Conservation (phyloP, 2,797 vertebrate genomes). For the Lagorchestes hirsutus region DNA sequence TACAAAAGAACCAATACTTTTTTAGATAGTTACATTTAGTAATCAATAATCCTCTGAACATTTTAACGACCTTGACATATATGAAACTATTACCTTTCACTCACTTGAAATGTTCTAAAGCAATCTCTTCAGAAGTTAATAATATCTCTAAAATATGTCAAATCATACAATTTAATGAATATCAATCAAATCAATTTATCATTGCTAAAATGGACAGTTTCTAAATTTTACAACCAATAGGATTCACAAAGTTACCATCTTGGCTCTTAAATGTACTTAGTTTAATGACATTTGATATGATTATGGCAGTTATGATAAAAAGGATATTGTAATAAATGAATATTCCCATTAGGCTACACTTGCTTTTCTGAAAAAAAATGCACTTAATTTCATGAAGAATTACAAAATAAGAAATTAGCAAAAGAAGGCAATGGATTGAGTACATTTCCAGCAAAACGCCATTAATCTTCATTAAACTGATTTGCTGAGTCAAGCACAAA, state of each 20-base stretch:
- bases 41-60: conserved; percentile 41
- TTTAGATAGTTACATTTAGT: conserved; percentile 37
- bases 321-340: conserved; percentile 66
- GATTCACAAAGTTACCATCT: conserved; percentile 65
- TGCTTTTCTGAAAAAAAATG: conserved; percentile 16
- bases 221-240: conserved; percentile 56
- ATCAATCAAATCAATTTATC: conserved; percentile 78
- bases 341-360: conserved; percentile 38
- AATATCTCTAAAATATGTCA: conserved; percentile 74
- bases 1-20: conserved; percentile 35
- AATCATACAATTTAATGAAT: conserved; percentile 74
- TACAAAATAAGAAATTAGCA: conserved; percentile 72
- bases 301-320: conserved; percentile 8
- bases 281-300: conserved; percentile 15
- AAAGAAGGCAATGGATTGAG: conserved; percentile 63
- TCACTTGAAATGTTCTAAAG: conserved; percentile 69
- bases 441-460: conserved; percentile 74
- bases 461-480: conserved; percentile 83
- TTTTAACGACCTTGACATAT: conserved; percentile 61
- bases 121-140: conserved; percentile 71
- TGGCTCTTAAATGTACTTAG: conserved; percentile 37
- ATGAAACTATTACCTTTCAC: conserved; percentile 44
- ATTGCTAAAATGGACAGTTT: conserved; percentile 71
- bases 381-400: conserved; percentile 62
- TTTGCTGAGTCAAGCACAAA: conserved; percentile 80